Evolutionary conservation across 2,113 vertebrate species (phyloP), one percentile per base, ranked within the genome.

Genomic region (Saiga tatarica): DNA sequence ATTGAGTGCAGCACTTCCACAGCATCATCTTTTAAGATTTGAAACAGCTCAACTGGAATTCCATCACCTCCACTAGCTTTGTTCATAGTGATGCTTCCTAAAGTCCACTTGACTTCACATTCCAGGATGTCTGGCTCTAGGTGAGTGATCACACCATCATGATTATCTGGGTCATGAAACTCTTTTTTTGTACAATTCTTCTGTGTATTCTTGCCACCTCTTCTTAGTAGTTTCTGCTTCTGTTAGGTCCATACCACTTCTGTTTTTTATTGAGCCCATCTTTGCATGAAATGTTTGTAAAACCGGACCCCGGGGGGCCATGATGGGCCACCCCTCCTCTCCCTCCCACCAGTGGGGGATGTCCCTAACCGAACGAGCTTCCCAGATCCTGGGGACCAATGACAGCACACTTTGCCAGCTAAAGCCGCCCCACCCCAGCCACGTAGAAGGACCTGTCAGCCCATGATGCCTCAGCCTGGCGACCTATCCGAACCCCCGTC

Each of bases 111-210:
- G 64, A 11, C n/a, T 71, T 71, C 17, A 71, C n/a, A 71, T 36
- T 71, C n/a, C n/a, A 71, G 64, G 64, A 71, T 71, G 17, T 36
- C n/a, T 71, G 17, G n/a, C 16, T 71, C n/a, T 71, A 36, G n/a
- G 2, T 71, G 9, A 71, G n/a, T 71, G 64, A 71, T 71, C n/a
- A 11, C n/a, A 71, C 9, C 19, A 21, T 36, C 0, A 1, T 71
- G n/a, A 36, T 21, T 36, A 36, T 36, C n/a, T 36, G 64, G 17
- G n/a, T 71, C 2, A 0, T 71, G 64, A 71, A 36, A 0, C 0
- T 21, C 17, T 71, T 71, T 21, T 64, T 71, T 23, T 11, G n/a
- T 36, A 36, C 19, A 71, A 0, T 71, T 71, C 19, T 71, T 11
- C 64, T 36, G 64, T 71, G 64, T 67, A 67, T 36, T 71, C 64